A percentile compares a stretch with the other conserved stretches of the same genome.
phyloP scores from a whole-genome alignment of 2,888 invertebrate species.

The Lasioglossum malachurum region DNA sequence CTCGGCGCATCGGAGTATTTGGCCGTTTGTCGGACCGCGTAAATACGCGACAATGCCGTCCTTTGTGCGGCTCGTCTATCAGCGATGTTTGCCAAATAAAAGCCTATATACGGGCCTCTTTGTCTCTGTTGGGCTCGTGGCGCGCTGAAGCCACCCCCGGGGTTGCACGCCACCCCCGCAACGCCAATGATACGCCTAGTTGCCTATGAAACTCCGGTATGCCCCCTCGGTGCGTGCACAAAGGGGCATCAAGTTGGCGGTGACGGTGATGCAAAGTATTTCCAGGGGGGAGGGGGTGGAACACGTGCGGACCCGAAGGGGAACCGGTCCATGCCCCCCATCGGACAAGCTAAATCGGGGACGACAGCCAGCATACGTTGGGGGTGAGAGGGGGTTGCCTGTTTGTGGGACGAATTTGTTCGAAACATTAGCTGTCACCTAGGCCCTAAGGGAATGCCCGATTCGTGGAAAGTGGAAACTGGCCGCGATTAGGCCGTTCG shows the following conservation, averaged over 20 bases:
- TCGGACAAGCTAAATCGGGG: constrained; percentile 67
- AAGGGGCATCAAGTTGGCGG: constrained; percentile 72
- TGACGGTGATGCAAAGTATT: constrained; percentile 82
- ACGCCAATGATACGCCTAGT: constrained; percentile 83
- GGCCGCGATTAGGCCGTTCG: not conserved
- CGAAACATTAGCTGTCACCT: constrained; percentile 23
- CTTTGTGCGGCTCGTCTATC: constrained; percentile 76
- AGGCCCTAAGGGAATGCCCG: not conserved
- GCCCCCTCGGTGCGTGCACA: constrained; percentile 75
- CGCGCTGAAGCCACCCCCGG: constrained; percentile 66
- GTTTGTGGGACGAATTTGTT: constrained; percentile 34
- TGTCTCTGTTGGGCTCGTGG: constrained; percentile 67
- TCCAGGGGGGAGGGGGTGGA: constrained; percentile 68
- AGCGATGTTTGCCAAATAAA: constrained; percentile 83
- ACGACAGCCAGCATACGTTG: constrained; percentile 80
- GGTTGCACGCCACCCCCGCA: constrained; percentile 49
- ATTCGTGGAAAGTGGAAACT: constrained; percentile 1
- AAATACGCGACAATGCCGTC: constrained; percentile 73
- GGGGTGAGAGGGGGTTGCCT: constrained; percentile 9
- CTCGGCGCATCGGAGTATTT: constrained; percentile 57
- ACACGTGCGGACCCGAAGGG: constrained; percentile 80
- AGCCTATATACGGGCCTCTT: constrained; percentile 74
- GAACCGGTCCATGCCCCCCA: constrained; percentile 14
- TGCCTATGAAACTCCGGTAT: constrained; percentile 83
- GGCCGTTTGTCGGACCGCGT: constrained; percentile 73